Base-by-base conservation (phyloP, 2,888 invertebrate genomes). In the Melipona bicolor region DNA sequence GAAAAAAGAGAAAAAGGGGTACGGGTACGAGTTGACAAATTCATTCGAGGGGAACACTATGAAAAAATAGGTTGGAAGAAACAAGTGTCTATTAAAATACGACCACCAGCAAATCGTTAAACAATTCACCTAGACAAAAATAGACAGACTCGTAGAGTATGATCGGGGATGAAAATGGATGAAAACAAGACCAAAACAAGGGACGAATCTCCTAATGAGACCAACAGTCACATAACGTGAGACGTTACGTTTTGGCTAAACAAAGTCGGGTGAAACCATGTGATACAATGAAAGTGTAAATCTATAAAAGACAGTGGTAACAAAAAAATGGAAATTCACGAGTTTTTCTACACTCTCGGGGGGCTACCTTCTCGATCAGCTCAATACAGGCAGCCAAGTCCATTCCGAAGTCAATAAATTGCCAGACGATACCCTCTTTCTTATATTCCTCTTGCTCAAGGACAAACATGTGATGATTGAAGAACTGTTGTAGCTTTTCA, bases 381-480 rank as follows among this genome's bases (percentile, higher is more conserved):
- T 99, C 99, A 95, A 99, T 99, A 96, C 99, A 99, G 95, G 98
- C 98, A 94, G 98, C 97, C 95, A 99, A 97, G 95, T 99, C 99
- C 98, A 99, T 98, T 95, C 99, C 99, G 95, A 99, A 99, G 96
- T 99, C 99, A 96, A 99, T 99, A 96, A 99, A 99, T 95, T 97
- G 97, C 99, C 99, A 99, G 94, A 97, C 96, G 95, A 99, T 99
- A 94, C 99, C 99, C 96, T 99, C 99, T 94, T 96, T 97, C 95
- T 98, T 98, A 96, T 99, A 99, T 95, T 99, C 99, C 96, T 99
- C 99, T 97, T 99, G 99, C 95, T 99, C 99, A 95, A 99, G 96
- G 91, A 99, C 99, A 95, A 99, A 99, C 99, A 99, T 99, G 97
- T 99, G 98, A 95, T 99, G 99, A 96, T 99, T 99, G 97, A 99